phyloP scores from a whole-genome alignment of 2,888 invertebrate species.

The Athalia cordata region DNA sequence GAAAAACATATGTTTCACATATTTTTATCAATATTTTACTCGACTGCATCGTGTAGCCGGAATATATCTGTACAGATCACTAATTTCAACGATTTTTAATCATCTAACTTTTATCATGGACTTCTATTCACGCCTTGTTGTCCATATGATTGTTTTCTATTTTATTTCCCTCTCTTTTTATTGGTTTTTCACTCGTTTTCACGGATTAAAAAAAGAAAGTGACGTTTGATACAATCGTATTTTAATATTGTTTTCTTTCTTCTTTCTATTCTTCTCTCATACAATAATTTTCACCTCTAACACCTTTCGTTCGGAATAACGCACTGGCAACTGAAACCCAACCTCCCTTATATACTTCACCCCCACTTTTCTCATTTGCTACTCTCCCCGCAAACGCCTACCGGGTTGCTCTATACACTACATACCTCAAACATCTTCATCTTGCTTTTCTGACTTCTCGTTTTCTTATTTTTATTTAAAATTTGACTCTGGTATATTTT shows the following conservation, averaged over 20 bases:
- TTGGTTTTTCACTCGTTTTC: too few relatives aligned
- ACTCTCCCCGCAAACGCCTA: slow-evolving; percentile 19
- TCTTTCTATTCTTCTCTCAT: too few relatives aligned
- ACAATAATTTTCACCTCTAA: too few relatives aligned
- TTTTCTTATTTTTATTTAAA: neutral
- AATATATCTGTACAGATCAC: neutral
- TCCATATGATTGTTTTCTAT: too few relatives aligned
- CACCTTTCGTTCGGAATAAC: slow-evolving; percentile 34
- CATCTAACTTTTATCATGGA: neutral
- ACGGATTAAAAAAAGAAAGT: too few relatives aligned
- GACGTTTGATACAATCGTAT: too few relatives aligned
- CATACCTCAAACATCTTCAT: neutral
- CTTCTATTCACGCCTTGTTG: too few relatives aligned
- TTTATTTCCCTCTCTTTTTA: too few relatives aligned
- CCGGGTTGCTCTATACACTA: slow-evolving; percentile 2
- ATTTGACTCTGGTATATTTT: neutral
- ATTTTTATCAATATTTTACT: slow-evolving; percentile 63
- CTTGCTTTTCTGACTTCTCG: neutral
- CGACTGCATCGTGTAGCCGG: slow-evolving; percentile 56
- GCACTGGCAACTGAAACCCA: slow-evolving; percentile 33
- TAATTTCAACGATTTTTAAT: neutral
- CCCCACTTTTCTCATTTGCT: slow-evolving; percentile 32
- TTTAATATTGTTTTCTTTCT: too few relatives aligned
- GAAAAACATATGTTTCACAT: slow-evolving; percentile 58
- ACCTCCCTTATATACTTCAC: slow-evolving; percentile 45